phyloP scores from a whole-genome alignment of 1,140 invertebrate species.

The Zaprionus vittiger region DNA sequence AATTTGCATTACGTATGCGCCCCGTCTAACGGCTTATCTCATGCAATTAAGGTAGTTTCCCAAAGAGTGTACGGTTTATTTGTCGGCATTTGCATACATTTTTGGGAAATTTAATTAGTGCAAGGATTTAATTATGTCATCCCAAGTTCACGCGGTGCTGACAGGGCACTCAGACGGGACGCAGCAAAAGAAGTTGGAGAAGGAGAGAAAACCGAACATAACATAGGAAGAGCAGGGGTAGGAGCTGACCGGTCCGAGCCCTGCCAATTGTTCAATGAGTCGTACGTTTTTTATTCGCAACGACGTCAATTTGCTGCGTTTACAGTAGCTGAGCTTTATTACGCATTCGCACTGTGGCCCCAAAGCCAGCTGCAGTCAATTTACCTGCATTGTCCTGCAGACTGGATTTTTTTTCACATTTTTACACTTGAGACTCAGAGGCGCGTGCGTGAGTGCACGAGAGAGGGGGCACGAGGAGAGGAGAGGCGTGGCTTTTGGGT shows the following conservation, averaged over 20 bases:
- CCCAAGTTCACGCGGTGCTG: conserved; percentile 16
- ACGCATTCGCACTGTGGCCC: conserved; percentile 28
- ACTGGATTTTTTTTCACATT: conserved; percentile 48
- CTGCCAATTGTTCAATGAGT: conserved; percentile 64
- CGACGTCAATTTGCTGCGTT: conserved; percentile 62
- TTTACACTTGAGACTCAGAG: conserved; percentile 72
- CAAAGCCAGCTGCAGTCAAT: conserved; percentile 66
- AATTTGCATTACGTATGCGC: conserved; percentile 81
- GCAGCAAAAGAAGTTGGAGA: no score
- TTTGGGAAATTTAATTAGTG: conserved; percentile 84
- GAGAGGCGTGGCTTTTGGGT: conserved; percentile 35
- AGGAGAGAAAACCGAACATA: no score
- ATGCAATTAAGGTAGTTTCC: conserved; percentile 83
- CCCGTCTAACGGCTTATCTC: conserved; percentile 75
- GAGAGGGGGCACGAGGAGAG: neutral
- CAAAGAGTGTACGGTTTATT: conserved; percentile 52
- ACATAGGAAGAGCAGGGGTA: no score
- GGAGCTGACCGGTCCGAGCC: neutral
- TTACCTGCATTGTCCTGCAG: conserved; percentile 74
- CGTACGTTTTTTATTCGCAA: conserved; percentile 50
- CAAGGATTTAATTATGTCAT: conserved; percentile 84
- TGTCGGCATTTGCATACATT: conserved; percentile 64
- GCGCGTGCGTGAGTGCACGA: neutral
- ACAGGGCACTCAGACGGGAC: neutral
- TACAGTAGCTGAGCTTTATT: conserved; percentile 50